These are phyloP conservation scores for Cephus pulcher DNA, from an alignment of 2,888 invertebrate species.

Conservation along the genomic window DNA sequence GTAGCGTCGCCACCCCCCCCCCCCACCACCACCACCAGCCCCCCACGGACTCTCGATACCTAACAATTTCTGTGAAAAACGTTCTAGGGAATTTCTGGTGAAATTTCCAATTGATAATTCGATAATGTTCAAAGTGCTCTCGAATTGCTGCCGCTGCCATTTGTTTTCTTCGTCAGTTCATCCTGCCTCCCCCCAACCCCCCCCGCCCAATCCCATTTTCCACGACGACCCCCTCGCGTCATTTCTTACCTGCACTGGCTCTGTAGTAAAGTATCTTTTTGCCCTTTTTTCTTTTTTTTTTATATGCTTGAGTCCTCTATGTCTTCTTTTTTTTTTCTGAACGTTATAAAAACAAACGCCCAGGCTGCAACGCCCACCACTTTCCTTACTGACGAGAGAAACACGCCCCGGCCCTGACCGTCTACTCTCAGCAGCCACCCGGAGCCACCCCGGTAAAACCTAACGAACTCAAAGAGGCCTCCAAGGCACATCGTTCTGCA, in stretches of 20 bases:
- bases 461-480: not conserved
- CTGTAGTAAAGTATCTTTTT: not conserved
- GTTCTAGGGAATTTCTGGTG: not conserved
- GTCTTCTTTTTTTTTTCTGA: not conserved
- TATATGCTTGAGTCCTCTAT: no score
- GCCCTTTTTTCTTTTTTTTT: no score
- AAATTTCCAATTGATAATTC: not conserved
- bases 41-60: not conserved
- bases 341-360: not conserved
- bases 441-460: not conserved
- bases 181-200: no score
- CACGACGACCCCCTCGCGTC: not conserved
- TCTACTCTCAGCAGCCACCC: not conserved
- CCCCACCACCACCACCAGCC: no score
- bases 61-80: not conserved
- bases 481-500: not conserved
- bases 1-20: no score
- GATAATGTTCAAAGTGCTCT: not conserved
- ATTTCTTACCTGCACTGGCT: not conserved
- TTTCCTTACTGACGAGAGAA: not conserved
- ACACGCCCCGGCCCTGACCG: not conserved
- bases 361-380: not conserved
- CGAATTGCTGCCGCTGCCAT: not conserved
- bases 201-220: no score
- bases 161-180: not conserved